phyloP scores from a whole-genome alignment of 2,113 vertebrate species.

The Dissostichus mawsoni region DNA sequence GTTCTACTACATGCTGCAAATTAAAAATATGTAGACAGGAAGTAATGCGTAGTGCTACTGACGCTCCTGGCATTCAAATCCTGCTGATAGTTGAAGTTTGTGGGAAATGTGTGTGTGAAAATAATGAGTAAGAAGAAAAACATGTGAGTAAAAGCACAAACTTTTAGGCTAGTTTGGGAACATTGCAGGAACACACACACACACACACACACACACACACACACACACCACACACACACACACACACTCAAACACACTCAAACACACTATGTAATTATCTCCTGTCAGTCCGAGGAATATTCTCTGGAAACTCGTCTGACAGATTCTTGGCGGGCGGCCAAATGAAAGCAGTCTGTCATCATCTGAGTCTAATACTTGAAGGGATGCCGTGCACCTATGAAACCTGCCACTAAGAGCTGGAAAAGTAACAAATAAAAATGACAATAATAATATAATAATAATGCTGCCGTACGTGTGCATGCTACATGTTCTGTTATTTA shows the following conservation, averaged over 20 bases:
- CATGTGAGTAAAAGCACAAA: background rate
- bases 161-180: background rate
- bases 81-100: conserved; percentile 40
- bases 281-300: conserved; percentile 34
- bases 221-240: too few species aligned
- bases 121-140: too few species aligned
- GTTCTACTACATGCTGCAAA: conserved; percentile 18
- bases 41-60: conserved; percentile 28
- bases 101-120: conserved; percentile 14
- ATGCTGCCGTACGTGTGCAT: background rate
- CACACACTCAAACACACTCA: background rate
- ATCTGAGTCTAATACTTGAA: background rate
- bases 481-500: too few species aligned
- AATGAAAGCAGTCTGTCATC: conserved; percentile 5
- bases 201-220: too few species aligned
- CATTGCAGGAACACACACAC: too few species aligned
- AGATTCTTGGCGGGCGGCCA: conserved; percentile 37
- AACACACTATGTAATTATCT: background rate
- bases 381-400: background rate
- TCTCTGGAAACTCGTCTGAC: conserved; percentile 37
- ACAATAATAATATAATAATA: too few species aligned
- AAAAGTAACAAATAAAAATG: background rate
- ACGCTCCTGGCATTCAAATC: conserved; percentile 34
- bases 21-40: conserved; percentile 36
- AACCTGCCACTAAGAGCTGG: conserved; percentile 2